Percentiles rank a stretch among this genome's conserved stretches.
phyloP scores from a whole-genome alignment of 2,113 vertebrate genomes.

The Istiophorus platypterus region DNA sequence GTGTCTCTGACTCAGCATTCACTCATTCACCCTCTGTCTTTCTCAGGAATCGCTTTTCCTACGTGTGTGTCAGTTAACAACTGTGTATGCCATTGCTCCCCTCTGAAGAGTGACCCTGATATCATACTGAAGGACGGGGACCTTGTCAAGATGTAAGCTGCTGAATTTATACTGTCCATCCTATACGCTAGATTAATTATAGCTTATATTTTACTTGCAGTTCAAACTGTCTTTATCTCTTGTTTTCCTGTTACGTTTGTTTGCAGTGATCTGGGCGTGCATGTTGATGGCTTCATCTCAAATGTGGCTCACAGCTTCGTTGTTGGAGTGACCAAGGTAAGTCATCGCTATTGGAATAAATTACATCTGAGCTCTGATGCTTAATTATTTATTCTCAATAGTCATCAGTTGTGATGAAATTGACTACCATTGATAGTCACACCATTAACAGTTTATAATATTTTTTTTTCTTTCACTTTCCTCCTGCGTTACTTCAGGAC shows the following conservation, averaged over 20 bases:
- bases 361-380: neutral
- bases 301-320: conserved; percentile 95
- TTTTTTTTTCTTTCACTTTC: neutral
- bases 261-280: conserved; percentile 93
- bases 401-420: neutral
- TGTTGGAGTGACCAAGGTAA: conserved; percentile 90
- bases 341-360: neutral
- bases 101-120: conserved; percentile 96
- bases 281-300: conserved; percentile 96
- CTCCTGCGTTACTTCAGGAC: conserved; percentile 82
- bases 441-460: no score
- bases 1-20: neutral
- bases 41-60: conserved; percentile 94
- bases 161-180: neutral
- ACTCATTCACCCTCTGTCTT: conserved; percentile 11
- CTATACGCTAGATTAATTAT: neutral
- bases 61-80: conserved; percentile 98
- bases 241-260: conserved; percentile 13
- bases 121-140: conserved; percentile 94
- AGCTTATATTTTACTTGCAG: neutral
- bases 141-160: conserved; percentile 94
- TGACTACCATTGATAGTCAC: neutral
- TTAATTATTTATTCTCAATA: neutral
- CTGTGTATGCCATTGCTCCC: conserved; percentile 98
- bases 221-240: neutral